Evolutionary conservation across 64 coral and sea anemone species (phyloP), one percentile per base, ranked within the genome.

Genomic region (Anthopleura sola): DNA sequence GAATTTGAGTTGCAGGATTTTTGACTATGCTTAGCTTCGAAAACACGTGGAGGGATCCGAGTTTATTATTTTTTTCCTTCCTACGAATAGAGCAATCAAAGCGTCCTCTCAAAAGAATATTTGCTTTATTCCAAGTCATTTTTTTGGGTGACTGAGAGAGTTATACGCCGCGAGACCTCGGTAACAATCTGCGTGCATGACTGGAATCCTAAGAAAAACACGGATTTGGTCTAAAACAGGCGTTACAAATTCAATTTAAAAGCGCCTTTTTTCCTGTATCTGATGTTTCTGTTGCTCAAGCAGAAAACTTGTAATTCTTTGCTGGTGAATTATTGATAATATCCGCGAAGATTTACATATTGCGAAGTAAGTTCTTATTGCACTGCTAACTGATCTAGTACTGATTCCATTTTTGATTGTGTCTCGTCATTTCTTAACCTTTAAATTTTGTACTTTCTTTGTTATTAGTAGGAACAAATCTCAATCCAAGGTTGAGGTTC

Each of bases 261-360:
- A 71, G 13, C n/a, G 14, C 29, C n/a, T 16, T 32, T 71, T 71
- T 34, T 71, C 15, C 66, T 34, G 66, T 15, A 34, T 71, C 34
- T 16, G 29, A 71, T 71, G 66, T 34, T 71, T 36, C 66, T 71
- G 28, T 71, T 71, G 66, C 31, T 14, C 34, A 13, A 79, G 76
- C 19, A 71, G 29, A 71, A 68, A 71, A 71, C 58, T 34, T 71
- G 66, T 71, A 71, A 71, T 71, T 71, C 66, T 71, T 79, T 79
- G 76, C 38, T 79, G 44, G 76, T 79, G 24, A 79, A 79, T 79
- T 79, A 79, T 79, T 79, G 76, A 79, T 79, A 26, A 44, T 36
- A 79, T 78, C 39, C 76, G 37, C 44, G 76, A 79, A 34, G 37
- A 79, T 79, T 79, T 79, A 44, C 76, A 79, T 79, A 79, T 79